Base-by-base conservation (phyloP, 37 sponge, comb jelly and placozoan species). In the Eunapius fragilis region DNA sequence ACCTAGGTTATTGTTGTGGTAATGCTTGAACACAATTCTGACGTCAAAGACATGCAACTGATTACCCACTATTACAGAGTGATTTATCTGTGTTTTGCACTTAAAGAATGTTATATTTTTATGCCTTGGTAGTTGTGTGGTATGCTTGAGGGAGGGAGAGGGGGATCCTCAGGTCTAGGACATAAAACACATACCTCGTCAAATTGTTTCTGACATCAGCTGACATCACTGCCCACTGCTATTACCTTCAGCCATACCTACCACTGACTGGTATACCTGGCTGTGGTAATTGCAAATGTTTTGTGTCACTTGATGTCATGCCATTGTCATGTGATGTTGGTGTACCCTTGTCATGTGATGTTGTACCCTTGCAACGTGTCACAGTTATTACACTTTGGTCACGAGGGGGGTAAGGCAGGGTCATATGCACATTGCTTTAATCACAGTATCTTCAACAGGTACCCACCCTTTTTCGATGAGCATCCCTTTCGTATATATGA, bases 401-500 rank as follows among this genome's bases (percentile, higher is more conserved):
- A n/a, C n/a, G n/a, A n/a, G n/a, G n/a, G n/a, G n/a, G n/a, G n/a
- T n/a, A n/a, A n/a, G n/a, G n/a, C n/a, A n/a, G n/a, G n/a, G n/a
- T n/a, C n/a, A n/a, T n/a, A n/a, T n/a, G n/a, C n/a, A n/a, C n/a
- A n/a, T n/a, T n/a, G n/a, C n/a, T n/a, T n/a, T n/a, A n/a, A n/a
- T n/a, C n/a, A n/a, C n/a, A n/a, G n/a, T n/a, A n/a, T n/a, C n/a
- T n/a, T n/a, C n/a, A 41, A 12, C 78, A 97, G 98, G 31, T 97
- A 95, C 38, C 98, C 98, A 0, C 98, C 98, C 37, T 97, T 97
- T 81, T 97, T 93, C 82, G 98, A 97, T 35, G 98, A 97, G 77
- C 96, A 95, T 67, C 95, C 93, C 0, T 95, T 95, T 74, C 82
- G 93, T 70, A 95, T 94, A 14, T 97, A 97, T 76, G 98, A 97